A percentile compares a stretch with the other conserved stretches of the same genome.
These are phyloP conservation scores for Andrena fulva DNA, from an alignment of 2,888 invertebrate species.

Conservation along the genomic window DNA sequence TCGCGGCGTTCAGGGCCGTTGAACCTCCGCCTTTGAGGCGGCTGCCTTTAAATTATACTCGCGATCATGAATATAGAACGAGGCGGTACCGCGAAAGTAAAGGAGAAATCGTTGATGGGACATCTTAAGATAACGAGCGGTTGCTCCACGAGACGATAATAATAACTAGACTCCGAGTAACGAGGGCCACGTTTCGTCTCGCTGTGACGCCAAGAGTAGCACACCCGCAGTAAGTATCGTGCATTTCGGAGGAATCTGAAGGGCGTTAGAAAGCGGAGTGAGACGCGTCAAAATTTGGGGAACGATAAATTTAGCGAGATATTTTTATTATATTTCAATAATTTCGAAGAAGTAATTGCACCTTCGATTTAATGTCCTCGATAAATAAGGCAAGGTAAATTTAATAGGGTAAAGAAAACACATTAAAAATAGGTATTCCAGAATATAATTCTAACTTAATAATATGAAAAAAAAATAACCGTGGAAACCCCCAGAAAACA, in stretches of 20 bases:
- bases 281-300: neutral
- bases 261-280: no score
- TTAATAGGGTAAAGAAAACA: no score
- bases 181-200: conserved; percentile 27
- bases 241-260: neutral
- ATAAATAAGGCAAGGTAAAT: no score
- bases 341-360: no score
- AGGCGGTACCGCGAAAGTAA: conserved; percentile 32
- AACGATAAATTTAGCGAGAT: neutral
- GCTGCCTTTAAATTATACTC: conserved; percentile 52
- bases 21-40: conserved; percentile 16
- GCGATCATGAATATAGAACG: conserved; percentile 54
- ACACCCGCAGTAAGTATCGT: neutral
- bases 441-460: no score
- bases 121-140: conserved; percentile 47
- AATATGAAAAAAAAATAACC: no score
- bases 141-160: conserved; percentile 47
- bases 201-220: neutral
- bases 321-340: no score
- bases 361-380: no score
- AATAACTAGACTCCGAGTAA: conserved; percentile 39
- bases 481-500: no score
- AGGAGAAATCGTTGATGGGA: conserved; percentile 60
- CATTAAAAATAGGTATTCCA: no score
- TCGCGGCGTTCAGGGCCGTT: conserved; percentile 1